Conservation (phyloP, 2,888 invertebrate species). For the Zygaena filipendulae region DNA sequence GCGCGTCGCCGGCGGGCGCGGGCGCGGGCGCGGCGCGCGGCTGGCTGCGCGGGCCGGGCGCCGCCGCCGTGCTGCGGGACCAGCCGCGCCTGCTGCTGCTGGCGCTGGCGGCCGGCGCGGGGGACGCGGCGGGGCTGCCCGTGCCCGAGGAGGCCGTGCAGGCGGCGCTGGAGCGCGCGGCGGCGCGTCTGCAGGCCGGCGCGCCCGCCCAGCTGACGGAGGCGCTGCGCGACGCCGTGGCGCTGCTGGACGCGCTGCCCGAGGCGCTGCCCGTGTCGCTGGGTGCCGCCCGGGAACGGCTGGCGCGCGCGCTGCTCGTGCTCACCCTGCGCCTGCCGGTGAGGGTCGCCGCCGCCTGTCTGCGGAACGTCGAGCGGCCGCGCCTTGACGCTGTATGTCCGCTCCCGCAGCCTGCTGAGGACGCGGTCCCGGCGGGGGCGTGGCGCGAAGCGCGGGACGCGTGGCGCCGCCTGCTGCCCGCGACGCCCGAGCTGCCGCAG, state of each 20-base stretch:
- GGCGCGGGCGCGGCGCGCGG: slow-evolving; percentile 2
- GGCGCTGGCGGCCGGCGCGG: slow-evolving; percentile 2
- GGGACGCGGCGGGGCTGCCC: slow-evolving; percentile 1
- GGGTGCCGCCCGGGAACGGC: slow-evolving; percentile 10
- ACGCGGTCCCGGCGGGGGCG: slow-evolving; percentile 35
- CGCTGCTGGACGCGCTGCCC: slow-evolving; percentile 3
- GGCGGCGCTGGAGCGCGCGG: slow-evolving; percentile 4
- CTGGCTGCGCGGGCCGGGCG: slow-evolving; percentile 2
- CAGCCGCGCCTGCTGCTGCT: slow-evolving; percentile 11
- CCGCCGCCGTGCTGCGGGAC: not conserved
- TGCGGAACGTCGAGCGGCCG: slow-evolving; percentile 29
- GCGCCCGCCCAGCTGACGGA: slow-evolving; percentile 7
- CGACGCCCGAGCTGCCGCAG: no score
- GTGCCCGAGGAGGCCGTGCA: not conserved
- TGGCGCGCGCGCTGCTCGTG: slow-evolving; percentile 19
- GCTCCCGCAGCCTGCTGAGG: no score
- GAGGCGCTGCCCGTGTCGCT: slow-evolving; percentile 5
- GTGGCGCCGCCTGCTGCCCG: slow-evolving; percentile 6
- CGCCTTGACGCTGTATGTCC: slow-evolving; percentile 57
- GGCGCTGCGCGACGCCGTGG: slow-evolving; percentile 15
- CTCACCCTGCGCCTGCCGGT: slow-evolving; percentile 23
- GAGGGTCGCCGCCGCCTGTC: slow-evolving; percentile 3
- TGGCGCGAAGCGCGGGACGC: slow-evolving; percentile 5
- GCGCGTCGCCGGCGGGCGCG: slow-evolving; percentile 14
- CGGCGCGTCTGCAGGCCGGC: not conserved